These are phyloP conservation scores for Notolabrus celidotus DNA, from an alignment of 2,797 vertebrate species.

Conservation along the genomic window DNA sequence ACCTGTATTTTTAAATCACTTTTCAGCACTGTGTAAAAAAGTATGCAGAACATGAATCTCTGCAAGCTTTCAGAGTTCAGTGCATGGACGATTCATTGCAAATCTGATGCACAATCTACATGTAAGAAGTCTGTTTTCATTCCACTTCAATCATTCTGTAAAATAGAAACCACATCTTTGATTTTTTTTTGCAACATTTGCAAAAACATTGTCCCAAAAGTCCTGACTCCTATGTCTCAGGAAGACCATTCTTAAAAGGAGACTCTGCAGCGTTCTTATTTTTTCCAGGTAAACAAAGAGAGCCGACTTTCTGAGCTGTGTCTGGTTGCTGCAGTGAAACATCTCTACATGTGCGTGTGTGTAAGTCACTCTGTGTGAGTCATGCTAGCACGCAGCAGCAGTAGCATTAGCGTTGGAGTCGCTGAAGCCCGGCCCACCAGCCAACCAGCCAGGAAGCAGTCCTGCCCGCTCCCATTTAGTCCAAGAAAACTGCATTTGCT, in stretches of 20 bases:
- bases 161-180: too few relatives aligned
- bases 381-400: slow-evolving; percentile 32
- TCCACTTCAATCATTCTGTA: too few relatives aligned
- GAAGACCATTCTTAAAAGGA: slow-evolving; percentile 6
- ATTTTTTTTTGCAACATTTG: neutral
- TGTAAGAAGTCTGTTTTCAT: too few relatives aligned
- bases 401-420: neutral
- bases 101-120: too few relatives aligned
- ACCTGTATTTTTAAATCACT: too few relatives aligned
- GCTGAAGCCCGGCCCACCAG: slow-evolving; percentile 56
- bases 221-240: neutral
- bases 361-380: slow-evolving; percentile 28
- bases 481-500: slow-evolving; percentile 80
- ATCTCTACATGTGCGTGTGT: slow-evolving; percentile 24
- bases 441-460: slow-evolving; percentile 75
- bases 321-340: slow-evolving; percentile 10
- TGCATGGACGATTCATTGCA: too few relatives aligned
- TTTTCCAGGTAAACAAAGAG: neutral
- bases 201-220: neutral
- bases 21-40: too few relatives aligned
- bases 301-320: slow-evolving; percentile 11
- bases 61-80: too few relatives aligned
- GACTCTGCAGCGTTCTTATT: too few relatives aligned
- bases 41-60: too few relatives aligned
- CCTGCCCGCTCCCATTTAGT: slow-evolving; percentile 71